Evolutionary conservation across 1,140 invertebrate genomes (phyloP), one percentile per base, ranked within the genome.

Genomic region (Solenopsis fugax): DNA sequence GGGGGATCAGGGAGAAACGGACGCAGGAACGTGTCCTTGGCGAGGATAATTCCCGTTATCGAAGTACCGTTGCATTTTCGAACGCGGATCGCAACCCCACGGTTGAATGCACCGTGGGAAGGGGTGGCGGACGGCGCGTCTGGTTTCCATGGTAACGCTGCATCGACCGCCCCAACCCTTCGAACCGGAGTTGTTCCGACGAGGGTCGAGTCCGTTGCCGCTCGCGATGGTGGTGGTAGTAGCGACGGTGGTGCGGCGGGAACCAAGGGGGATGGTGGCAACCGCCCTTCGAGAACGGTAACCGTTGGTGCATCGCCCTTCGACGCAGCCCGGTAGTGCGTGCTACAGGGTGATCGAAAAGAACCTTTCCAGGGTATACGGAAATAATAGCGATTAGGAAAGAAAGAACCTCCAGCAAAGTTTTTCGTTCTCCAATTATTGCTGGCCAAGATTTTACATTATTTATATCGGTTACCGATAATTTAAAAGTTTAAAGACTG

Each of bases 121-220:
- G 93, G 93, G 94, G 92, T 92, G 92, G 93, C 92, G 93, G 92
- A 92, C 94, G 93, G 93, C 93, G 94, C 94, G 95, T 95, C 95
- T 95, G 87, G 95, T 95, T 94, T 92, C 92, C 93, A 95, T 95
- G 93, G 93, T 88, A 92, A 95, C 93, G 90, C 92, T 92, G 94
- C 94, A 95, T 95, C 95, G 95, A 95, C 94, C 95, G 92, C 90
- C 90, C 91, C 93, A 94, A 93, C 93, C 92, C 92, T 93, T 93
- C 88, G 86, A 89, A 85, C 75, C 92, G 90, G 88, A 90, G 89
- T 92, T 78, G 78, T 87, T 87, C 92, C 92, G 90, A 91, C 92
- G 92, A 93, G 92, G 93, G 92, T 93, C 91, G 90, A 80, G 80
- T 91, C 78, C 90, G 90, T 87, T 88, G 84, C 72, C 80, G 78